Evolutionary conservation across 1,140 invertebrate species (phyloP).

Genomic region (Anagrus nilaparvatae): DNA sequence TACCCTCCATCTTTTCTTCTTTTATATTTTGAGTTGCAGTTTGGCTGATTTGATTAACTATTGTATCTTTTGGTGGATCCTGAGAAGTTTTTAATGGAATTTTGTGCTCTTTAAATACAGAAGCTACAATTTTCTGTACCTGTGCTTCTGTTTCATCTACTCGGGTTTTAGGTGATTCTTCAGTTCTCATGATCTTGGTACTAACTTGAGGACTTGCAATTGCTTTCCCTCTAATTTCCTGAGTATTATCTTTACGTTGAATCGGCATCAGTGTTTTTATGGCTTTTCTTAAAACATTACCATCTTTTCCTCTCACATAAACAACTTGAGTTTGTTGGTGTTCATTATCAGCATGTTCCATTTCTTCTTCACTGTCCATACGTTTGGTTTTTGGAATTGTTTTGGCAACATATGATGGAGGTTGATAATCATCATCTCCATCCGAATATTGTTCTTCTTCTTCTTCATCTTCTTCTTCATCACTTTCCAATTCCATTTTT

Average conservation of each 20-base stretch:
- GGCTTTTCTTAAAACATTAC: constrained; percentile 37
- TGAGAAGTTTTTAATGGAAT: constrained; percentile 32
- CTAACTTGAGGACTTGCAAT: constrained; percentile 13
- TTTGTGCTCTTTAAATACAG: constrained; percentile 40
- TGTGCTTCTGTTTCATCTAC: constrained; percentile 38
- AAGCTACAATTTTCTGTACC: constrained; percentile 40
- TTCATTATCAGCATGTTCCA: constrained; percentile 26
- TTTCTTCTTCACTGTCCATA: constrained; percentile 27
- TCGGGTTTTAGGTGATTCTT: constrained; percentile 22
- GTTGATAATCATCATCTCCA: constrained; percentile 37
- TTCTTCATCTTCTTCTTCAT: constrained; percentile 33
- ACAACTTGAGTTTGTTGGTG: constrained; percentile 37
- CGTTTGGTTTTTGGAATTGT: constrained; percentile 31
- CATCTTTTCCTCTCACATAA: constrained; percentile 35
- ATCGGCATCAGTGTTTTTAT: constrained; percentile 41
- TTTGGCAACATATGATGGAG: constrained; percentile 33
- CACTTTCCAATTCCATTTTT: constrained; percentile 27
- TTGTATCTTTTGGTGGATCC: constrained; percentile 21
- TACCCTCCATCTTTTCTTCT: constrained; percentile 26
- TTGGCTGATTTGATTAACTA: constrained; percentile 20
- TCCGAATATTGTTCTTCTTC: constrained; percentile 37
- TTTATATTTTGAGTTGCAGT: constrained; percentile 19
- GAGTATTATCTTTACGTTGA: neutral
- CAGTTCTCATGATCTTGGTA: constrained; percentile 15
- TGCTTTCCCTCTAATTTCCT: constrained; percentile 20